Conservation (phyloP, 2,797 vertebrate genomes). For the Sebastiscus albofasciatus region DNA sequence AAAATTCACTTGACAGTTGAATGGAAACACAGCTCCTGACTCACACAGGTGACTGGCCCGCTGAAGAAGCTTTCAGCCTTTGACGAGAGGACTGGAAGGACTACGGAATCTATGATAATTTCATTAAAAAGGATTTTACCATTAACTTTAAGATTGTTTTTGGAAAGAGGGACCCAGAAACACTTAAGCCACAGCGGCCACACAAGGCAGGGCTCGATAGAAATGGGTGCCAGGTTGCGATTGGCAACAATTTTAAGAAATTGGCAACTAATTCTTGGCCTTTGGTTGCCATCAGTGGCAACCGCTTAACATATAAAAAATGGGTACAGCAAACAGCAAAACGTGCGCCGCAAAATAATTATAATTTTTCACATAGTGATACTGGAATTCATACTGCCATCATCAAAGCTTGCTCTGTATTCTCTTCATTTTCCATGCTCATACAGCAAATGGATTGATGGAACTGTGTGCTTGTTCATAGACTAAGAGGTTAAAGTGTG, state of each 20-base stretch:
- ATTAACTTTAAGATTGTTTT: not conserved
- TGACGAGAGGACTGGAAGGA: not conserved
- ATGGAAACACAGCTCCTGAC: not conserved
- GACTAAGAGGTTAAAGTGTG: conserved; percentile 54
- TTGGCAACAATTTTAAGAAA: not conserved
- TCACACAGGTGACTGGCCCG: not conserved
- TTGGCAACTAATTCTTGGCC: not conserved
- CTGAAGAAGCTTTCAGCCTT: not conserved
- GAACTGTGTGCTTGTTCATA: conserved; percentile 24
- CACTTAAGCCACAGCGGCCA: not conserved
- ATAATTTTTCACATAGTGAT: not conserved
- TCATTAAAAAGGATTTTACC: not conserved
- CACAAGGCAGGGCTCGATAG: not conserved
- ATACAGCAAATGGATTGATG: conserved; percentile 21
- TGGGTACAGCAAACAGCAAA: not conserved
- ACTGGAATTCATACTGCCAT: not conserved
- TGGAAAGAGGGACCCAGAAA: not conserved
- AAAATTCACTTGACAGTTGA: not conserved
- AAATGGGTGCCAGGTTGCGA: not conserved
- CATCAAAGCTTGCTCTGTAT: not conserved
- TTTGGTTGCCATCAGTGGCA: not conserved
- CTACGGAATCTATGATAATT: not conserved
- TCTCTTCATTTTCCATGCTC: not conserved
- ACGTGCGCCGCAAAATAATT: not conserved
- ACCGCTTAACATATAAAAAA: not conserved